Evolutionary conservation across 2,797 vertebrate species (phyloP).

Genomic region (Hoplostethus mediterraneus): DNA sequence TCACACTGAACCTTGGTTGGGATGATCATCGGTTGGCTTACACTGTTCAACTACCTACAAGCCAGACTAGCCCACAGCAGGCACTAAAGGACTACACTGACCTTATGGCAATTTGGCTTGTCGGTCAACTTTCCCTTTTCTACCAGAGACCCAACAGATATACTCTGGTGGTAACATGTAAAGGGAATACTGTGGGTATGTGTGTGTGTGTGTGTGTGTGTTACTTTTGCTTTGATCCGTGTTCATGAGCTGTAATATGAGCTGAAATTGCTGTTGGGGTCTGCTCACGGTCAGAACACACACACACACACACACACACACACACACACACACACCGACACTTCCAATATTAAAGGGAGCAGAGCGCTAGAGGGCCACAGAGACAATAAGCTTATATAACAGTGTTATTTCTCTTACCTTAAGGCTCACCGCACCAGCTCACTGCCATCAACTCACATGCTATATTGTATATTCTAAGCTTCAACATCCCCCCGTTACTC

Average conservation of each 20-base stretch:
- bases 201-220: not conserved
- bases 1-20: slow-evolving; percentile 40
- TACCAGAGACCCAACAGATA: too few relatives aligned
- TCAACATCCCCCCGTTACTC: slow-evolving; percentile 22
- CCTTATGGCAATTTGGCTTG: too few relatives aligned
- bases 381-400: slow-evolving; percentile 62
- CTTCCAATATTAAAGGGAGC: slow-evolving; percentile 10
- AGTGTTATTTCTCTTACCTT: slow-evolving; percentile 48
- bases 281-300: slow-evolving; percentile 17
- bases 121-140: too few relatives aligned
- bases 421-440: slow-evolving; percentile 22
- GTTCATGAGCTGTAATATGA: slow-evolving; percentile 33
- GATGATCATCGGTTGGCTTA: slow-evolving; percentile 1
- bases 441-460: slow-evolving; percentile 43
- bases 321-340: slow-evolving; percentile 29
- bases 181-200: not conserved
- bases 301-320: slow-evolving; percentile 4
- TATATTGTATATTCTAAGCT: slow-evolving; percentile 13
- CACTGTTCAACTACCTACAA: slow-evolving; percentile 12
- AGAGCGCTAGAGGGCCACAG: slow-evolving; percentile 31
- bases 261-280: slow-evolving; percentile 55
- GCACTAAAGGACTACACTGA: not conserved
- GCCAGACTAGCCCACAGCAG: slow-evolving; percentile 9
- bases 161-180: too few relatives aligned
- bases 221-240: slow-evolving; percentile 18